Conservation (phyloP, 2,888 invertebrate genomes). For the Pycnomerus fuliginosus region DNA sequence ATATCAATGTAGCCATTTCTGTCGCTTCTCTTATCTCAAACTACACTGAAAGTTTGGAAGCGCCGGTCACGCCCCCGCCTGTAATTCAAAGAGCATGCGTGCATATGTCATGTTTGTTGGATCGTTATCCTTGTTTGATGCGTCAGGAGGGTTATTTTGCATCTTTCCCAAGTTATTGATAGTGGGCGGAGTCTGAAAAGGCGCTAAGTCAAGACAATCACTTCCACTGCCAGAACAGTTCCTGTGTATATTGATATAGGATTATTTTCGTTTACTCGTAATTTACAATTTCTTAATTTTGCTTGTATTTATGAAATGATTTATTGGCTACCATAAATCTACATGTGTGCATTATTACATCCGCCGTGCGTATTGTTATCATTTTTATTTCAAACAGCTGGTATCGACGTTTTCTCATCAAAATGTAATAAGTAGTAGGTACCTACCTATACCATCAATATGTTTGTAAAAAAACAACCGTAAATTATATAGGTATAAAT, state of each 20-base stretch:
- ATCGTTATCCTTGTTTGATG: slow-evolving; percentile 33
- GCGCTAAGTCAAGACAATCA: slow-evolving; percentile 54
- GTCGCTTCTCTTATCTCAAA: slow-evolving; percentile 36
- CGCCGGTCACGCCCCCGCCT: slow-evolving; percentile 43
- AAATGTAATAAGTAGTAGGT: too few relatives aligned
- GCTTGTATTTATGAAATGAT: slow-evolving; percentile 20
- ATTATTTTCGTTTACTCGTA: slow-evolving; percentile 42
- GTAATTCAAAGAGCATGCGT: slow-evolving; percentile 47
- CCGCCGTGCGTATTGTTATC: too few relatives aligned
- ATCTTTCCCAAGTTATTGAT: slow-evolving; percentile 42
- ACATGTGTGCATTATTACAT: too few relatives aligned
- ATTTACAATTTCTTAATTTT: slow-evolving; percentile 41
- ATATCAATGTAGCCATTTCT: slow-evolving; percentile 27
- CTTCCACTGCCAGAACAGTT: slow-evolving; percentile 26
- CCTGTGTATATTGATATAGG: slow-evolving; percentile 49
- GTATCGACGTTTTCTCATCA: too few relatives aligned
- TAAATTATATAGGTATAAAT: too few relatives aligned
- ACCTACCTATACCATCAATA: too few relatives aligned
- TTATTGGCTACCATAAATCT: too few relatives aligned
- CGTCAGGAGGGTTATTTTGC: slow-evolving; percentile 26
- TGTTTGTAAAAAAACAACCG: too few relatives aligned
- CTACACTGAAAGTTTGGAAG: slow-evolving; percentile 36
- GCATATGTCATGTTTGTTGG: slow-evolving; percentile 40
- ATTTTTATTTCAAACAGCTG: too few relatives aligned
- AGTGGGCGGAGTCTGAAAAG: slow-evolving; percentile 46